Evolutionary conservation across 2,888 invertebrate species (phyloP).

Genomic region (Tanypteryx hageni): DNA sequence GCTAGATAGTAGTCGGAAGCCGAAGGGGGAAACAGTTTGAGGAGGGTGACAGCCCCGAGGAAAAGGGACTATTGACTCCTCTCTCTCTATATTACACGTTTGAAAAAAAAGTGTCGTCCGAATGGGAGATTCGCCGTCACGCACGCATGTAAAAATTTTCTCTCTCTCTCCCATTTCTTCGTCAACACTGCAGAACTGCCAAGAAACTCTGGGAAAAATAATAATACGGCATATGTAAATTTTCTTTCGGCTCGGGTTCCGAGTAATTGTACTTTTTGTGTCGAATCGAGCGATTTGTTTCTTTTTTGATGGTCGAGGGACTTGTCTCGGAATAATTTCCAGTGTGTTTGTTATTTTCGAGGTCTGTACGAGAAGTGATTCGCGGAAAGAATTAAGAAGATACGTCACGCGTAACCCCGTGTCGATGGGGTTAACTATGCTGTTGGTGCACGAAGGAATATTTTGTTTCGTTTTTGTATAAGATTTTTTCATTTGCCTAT

Average conservation of each 20-base stretch:
- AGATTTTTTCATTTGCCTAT: neutral
- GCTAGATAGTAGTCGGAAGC: constrained; percentile 6
- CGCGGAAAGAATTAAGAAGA: no score
- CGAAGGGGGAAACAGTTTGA: neutral
- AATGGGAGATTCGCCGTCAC: neutral
- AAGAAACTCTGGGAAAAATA: constrained; percentile 13
- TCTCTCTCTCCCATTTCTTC: no score
- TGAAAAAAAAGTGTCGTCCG: neutral
- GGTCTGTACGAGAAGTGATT: no score
- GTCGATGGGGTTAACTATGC: no score
- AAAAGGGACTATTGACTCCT: neutral
- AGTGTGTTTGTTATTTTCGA: neutral
- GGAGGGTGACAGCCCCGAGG: neutral
- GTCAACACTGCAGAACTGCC: constrained; percentile 5
- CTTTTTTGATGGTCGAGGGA: neutral
- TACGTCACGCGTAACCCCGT: no score
- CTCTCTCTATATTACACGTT: neutral
- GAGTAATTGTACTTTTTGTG: neutral
- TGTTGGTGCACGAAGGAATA: no score
- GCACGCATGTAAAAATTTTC: no score
- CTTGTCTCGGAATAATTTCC: neutral
- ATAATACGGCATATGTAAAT: neutral
- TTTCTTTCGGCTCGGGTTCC: neutral
- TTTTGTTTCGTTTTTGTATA: no score
- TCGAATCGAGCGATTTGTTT: no score